Evolutionary conservation across 2,797 vertebrate genomes (phyloP), one percentile per base, ranked within the genome.

Genomic region (Pseudochromis fuscus): DNA sequence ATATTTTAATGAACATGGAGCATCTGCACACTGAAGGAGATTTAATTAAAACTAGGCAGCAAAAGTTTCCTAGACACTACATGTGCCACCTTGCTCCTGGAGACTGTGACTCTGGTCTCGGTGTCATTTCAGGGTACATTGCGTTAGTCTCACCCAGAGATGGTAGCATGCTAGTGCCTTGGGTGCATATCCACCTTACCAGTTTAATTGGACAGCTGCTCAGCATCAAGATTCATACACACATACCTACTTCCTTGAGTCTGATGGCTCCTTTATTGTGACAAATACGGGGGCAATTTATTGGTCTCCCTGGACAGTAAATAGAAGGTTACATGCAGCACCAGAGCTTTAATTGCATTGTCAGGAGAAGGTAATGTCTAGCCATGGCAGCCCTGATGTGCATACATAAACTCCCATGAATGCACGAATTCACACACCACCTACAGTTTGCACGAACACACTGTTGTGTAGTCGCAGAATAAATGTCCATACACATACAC

Each of bases 131-230:
- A 63, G 59, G 42, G 64, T 70, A 75, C 52, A 81, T 16, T 79
- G 72, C 72, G 53, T 67, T 76, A 74, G 64, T 58, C 50, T 85
- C 78, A 65, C 72, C 73, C 59, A 46, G 79, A 84, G 69, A 85
- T 33, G 56, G 45, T 84, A 66, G 61, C 75, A 86, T 88, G 76
- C 35, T 80, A 70, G 48, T 72, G 82, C 88, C 84, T 85, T 79
- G 81, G 83, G 86, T 89, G 79, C 76, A 87, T 68, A 86, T 83
- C 72, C 82, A 85, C 77, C 84, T 70, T 73, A 77, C 83, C 57
- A 53, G 71, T 92, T 91, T 92, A 94, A 94, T 93, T 92, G 89
- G 92, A 91, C 91, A 92, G 89, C 89, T 93, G 90, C 88, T 93
- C 86, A 53, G 81, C 82, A 90, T 90, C 78, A 84, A 88, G 70